Base-by-base conservation (phyloP, 2,888 invertebrate genomes). In the Pachymerium ferrugineum region DNA sequence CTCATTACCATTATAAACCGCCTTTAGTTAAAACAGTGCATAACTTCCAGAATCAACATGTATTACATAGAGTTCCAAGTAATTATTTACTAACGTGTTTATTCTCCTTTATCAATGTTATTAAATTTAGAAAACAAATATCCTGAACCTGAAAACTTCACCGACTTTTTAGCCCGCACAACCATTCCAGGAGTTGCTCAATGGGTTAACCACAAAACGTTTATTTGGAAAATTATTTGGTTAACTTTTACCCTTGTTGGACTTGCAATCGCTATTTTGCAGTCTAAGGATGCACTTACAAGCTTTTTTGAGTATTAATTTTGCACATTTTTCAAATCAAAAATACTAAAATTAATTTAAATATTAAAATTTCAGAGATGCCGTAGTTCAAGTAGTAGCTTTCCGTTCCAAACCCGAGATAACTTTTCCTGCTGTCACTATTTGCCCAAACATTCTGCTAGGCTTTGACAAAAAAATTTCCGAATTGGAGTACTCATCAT, bases 401-500 rank as follows among this genome's bases (percentile, higher is more conserved):
- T 71, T 71, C 14, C 3, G 16, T 1, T 38, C 33, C 19, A 71
- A 71, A 33, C 33, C n/a, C 6, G 31, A 35, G 19, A 33, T 71
- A 19, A 35, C 35, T 25, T 71, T 71, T 71, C 71, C 71, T 14
- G 35, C 71, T 5, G 33, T 71, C 12, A 71, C 71, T 8, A 16
- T 71, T 25, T 71, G 71, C 38, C 22, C 71, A 16, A 71, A 71
- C 38, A 71, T 71, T 31, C 38, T 71, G 6, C 22, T 71, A 12
- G 71, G 35, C 22, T 14, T 33, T 22, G 19, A 69, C n/a, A 10
- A 35, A 35, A 6, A 5, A 2, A 35, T 16, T 19, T 2, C 6
- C 10, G 29, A 69, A 14, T 3, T 69, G 2, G 33, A 30, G n/a
- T n/a, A 28, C 30, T 29, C 6, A n/a, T 1, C 8, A 6, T 69